Conservation (phyloP, 2,888 invertebrate species). For the Synergus japonicus region DNA sequence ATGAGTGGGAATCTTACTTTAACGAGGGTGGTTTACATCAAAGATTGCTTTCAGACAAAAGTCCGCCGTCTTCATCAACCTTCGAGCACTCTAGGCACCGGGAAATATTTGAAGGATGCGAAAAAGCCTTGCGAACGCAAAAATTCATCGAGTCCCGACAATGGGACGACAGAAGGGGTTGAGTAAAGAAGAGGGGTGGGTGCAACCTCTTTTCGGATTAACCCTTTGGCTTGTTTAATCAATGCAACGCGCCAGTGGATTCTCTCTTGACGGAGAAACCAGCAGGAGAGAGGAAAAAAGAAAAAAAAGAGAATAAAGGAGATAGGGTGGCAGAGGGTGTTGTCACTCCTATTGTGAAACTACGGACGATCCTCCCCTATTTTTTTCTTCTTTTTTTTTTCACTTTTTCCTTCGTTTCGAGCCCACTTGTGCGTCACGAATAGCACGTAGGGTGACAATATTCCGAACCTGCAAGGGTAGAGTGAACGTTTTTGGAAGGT, state of each 20-base stretch:
- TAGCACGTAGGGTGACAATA: conserved; percentile 38
- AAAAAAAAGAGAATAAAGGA: background rate
- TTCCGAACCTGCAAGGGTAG: background rate
- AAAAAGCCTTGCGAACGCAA: conserved; percentile 41
- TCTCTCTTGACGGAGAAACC: conserved; percentile 38
- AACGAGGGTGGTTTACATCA: conserved; percentile 34
- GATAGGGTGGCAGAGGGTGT: background rate
- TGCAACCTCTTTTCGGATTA: conserved; percentile 36
- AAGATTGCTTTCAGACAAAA: conserved; percentile 27
- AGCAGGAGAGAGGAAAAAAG: conserved; percentile 25
- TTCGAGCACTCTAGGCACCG: conserved; percentile 21
- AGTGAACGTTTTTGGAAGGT: conserved; percentile 29
- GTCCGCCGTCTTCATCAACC: conserved; percentile 27
- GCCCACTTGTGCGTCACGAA: conserved; percentile 26
- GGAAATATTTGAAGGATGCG: conserved; percentile 33
- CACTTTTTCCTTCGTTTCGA: conserved; percentile 39
- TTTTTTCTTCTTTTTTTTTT: conserved; percentile 45
- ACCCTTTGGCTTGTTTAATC: conserved; percentile 41
- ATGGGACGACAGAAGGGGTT: conserved; percentile 16
- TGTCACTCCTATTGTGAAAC: conserved; percentile 43
- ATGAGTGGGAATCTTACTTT: conserved; percentile 28
- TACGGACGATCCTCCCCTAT: conserved; percentile 31
- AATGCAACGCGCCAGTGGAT: conserved; percentile 38
- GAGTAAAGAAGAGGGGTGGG: conserved; percentile 22
- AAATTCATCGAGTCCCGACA: conserved; percentile 36